Conservation (phyloP, 2,888 invertebrate genomes). For the Cephus spinipes region DNA sequence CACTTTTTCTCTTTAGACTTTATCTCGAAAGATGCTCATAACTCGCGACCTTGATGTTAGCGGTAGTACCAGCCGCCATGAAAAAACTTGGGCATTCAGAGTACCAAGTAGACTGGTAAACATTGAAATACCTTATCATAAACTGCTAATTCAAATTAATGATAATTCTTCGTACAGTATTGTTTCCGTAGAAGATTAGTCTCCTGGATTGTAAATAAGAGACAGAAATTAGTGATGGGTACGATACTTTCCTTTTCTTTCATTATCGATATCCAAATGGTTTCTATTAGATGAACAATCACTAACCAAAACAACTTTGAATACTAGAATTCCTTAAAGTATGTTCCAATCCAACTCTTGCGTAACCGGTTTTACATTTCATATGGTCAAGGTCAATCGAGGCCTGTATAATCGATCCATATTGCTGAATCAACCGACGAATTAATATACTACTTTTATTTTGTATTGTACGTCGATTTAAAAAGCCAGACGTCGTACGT, state of each 20-base stretch:
- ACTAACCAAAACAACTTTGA: neutral
- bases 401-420: neutral
- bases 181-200: neutral
- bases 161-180: neutral
- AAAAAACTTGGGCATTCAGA: neutral
- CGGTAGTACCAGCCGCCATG: neutral
- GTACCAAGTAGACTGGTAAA: neutral
- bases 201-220: neutral
- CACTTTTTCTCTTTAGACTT: neutral
- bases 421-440: neutral
- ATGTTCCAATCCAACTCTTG: slow-evolving; percentile 16
- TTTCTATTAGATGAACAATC: neutral
- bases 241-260: neutral
- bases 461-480: neutral
- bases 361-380: slow-evolving; percentile 18
- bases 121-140: neutral
- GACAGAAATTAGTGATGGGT: neutral
- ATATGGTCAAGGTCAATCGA: slow-evolving; percentile 14
- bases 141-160: neutral
- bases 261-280: neutral
- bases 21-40: neutral
- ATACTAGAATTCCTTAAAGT: neutral
- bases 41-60: neutral
- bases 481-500: neutral
- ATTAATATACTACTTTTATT: neutral